A percentile compares a stretch with the other conserved stretches of the same genome.
Evolutionary conservation across 2,113 vertebrate genomes (phyloP).

Genomic region (Tragelaphus imberbis): DNA sequence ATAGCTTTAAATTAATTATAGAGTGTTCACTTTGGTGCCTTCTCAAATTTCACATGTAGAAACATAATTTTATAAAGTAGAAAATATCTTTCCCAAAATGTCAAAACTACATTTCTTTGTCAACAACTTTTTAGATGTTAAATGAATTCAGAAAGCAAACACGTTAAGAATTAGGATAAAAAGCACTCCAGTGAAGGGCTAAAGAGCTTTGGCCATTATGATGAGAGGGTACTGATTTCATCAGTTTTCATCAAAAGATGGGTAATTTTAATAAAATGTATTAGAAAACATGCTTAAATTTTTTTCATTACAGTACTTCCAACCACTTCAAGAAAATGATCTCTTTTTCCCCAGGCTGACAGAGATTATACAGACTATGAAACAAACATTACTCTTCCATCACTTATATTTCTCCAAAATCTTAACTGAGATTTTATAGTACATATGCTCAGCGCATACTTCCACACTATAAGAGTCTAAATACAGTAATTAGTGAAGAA

Average conservation of each 20-base stretch:
- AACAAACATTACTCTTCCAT: neutral
- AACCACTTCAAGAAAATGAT: conserved; percentile 19
- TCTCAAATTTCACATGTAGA: conserved; percentile 7
- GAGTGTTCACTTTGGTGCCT: neutral
- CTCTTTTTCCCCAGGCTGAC: neutral
- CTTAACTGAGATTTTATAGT: neutral
- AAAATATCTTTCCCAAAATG: conserved; percentile 40
- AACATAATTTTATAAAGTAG: conserved; percentile 50
- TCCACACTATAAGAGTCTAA: neutral
- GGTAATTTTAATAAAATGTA: conserved; percentile 27
- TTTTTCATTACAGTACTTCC: conserved; percentile 31
- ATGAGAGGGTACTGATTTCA: conserved; percentile 51
- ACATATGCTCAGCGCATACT: neutral
- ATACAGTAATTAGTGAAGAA: neutral
- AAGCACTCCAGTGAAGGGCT: neutral
- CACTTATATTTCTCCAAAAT: neutral
- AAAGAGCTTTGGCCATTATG: conserved; percentile 1
- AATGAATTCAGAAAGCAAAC: conserved; percentile 25
- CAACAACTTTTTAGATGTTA: conserved; percentile 13
- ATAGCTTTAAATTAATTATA: conserved; percentile 28
- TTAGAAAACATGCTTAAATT: conserved; percentile 20
- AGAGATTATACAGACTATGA: neutral
- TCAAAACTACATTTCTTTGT: conserved; percentile 12
- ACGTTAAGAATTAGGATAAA: conserved; percentile 44
- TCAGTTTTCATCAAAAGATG: conserved; percentile 43